Evolutionary conservation across 2,888 invertebrate species (phyloP).

Genomic region (Phortica okadai): DNA sequence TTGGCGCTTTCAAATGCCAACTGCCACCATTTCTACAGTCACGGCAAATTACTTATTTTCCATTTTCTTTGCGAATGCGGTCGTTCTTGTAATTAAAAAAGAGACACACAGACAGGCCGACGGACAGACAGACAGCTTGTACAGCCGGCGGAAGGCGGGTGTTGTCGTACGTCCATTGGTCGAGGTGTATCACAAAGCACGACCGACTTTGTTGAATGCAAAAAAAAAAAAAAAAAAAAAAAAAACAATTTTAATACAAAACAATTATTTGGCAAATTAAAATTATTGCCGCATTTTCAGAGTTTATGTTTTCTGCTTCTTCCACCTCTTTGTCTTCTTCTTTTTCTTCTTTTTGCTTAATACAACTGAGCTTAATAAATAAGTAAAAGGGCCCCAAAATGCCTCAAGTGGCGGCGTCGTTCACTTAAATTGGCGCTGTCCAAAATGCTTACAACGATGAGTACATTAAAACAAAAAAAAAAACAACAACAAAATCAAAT

Average conservation of each 20-base stretch:
- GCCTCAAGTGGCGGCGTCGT: slow-evolving; percentile 1
- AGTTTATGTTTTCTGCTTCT: neutral
- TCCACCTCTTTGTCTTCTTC: neutral
- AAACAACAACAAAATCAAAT: slow-evolving; percentile 17
- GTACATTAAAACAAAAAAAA: neutral
- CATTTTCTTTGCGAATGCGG: slow-evolving; percentile 29
- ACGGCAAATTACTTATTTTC: slow-evolving; percentile 26
- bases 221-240: neutral
- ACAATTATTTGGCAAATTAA: slow-evolving; percentile 46
- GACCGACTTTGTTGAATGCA: neutral
- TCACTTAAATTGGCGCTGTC: slow-evolving; percentile 30
- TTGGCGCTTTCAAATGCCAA: neutral
- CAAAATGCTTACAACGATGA: slow-evolving; percentile 17
- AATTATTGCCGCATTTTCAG: slow-evolving; percentile 35
- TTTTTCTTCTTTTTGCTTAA: neutral
- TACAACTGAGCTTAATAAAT: slow-evolving; percentile 7
- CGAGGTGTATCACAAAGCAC: neutral
- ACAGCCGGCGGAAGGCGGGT: neutral
- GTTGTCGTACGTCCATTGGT: neutral
- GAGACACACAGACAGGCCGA: neutral
- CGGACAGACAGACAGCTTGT: neutral
- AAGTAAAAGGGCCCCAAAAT: slow-evolving; percentile 21
- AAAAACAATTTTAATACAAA: slow-evolving; percentile 38
- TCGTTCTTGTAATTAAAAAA: slow-evolving; percentile 25
- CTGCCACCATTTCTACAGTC: neutral